Percentiles rank a stretch among this genome's conserved stretches.
These are phyloP conservation scores for Schizaphis graminum DNA, from an alignment of 2,888 invertebrate species.

Conservation along the genomic window DNA sequence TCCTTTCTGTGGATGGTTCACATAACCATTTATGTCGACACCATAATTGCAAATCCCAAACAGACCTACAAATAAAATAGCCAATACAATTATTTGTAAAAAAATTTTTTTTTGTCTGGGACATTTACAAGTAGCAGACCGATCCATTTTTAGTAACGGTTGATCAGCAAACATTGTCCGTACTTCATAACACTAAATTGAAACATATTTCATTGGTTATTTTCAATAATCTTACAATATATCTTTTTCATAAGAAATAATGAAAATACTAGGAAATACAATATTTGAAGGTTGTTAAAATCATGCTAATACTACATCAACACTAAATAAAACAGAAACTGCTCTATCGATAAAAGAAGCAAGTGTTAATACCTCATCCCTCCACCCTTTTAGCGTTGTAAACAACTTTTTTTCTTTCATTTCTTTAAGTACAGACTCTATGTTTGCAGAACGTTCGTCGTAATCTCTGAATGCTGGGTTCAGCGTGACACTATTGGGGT, in stretches of 20 bases:
- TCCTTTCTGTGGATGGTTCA: constrained; percentile 86
- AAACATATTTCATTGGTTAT: constrained; percentile 66
- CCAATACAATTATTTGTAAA: neutral
- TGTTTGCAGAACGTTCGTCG: constrained; percentile 82
- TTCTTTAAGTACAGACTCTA: constrained; percentile 84
- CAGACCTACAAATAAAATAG: constrained; percentile 73
- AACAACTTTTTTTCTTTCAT: constrained; percentile 83
- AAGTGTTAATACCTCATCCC: constrained; percentile 82
- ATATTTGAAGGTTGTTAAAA: neutral
- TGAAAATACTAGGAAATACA: neutral
- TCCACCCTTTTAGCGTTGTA: constrained; percentile 89
- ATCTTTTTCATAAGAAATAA: neutral
- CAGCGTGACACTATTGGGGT: constrained; percentile 82
- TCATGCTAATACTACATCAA: neutral
- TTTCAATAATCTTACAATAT: neutral
- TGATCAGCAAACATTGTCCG: constrained; percentile 79
- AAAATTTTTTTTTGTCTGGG: neutral
- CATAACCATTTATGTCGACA: constrained; percentile 94
- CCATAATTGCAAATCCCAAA: constrained; percentile 96
- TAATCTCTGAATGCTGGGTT: constrained; percentile 91
- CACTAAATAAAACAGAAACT: neutral
- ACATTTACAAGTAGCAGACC: constrained; percentile 86
- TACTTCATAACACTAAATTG: constrained; percentile 87
- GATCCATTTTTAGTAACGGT: constrained; percentile 84
- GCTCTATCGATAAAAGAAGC: neutral